Evolutionary conservation across 1,140 invertebrate genomes (phyloP).

Genomic region (Ptiloglossa arizonensis): DNA sequence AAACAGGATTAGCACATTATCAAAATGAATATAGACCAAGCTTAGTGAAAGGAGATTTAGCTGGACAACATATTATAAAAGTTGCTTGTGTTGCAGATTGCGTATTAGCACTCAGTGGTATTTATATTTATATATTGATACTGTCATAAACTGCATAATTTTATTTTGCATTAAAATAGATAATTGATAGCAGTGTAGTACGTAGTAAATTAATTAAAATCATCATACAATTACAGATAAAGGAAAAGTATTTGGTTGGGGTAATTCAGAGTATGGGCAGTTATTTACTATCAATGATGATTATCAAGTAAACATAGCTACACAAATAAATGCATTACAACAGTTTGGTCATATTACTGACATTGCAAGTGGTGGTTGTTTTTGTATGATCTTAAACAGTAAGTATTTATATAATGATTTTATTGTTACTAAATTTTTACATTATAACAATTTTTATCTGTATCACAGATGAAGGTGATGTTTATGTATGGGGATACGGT

Average conservation of each 20-base stretch:
- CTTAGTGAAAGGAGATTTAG: conserved; percentile 90
- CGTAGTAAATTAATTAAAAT: not conserved
- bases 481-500: conserved; percentile 97
- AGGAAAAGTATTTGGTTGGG: conserved; percentile 98
- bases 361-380: conserved; percentile 93
- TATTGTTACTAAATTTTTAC: not conserved
- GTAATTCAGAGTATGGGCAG: conserved; percentile 97
- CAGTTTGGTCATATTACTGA: conserved; percentile 90
- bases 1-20: conserved; percentile 92
- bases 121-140: conserved; percentile 54
- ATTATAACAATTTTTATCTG: conserved; percentile 40
- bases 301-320: conserved; percentile 87
- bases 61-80: conserved; percentile 91
- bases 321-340: conserved; percentile 84
- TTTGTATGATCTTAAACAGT: conserved; percentile 93
- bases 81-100: conserved; percentile 92
- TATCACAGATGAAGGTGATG: conserved; percentile 87
- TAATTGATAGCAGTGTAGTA: not conserved
- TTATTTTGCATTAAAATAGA: not conserved
- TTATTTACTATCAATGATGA: conserved; percentile 80
- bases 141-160: conserved; percentile 17
- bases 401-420: conserved; percentile 60
- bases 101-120: conserved; percentile 94
- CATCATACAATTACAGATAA: conserved; percentile 84
- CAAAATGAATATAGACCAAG: conserved; percentile 84